Evolutionary conservation across 1,140 invertebrate genomes (phyloP).

Genomic region (Drosophila insularis): DNA sequence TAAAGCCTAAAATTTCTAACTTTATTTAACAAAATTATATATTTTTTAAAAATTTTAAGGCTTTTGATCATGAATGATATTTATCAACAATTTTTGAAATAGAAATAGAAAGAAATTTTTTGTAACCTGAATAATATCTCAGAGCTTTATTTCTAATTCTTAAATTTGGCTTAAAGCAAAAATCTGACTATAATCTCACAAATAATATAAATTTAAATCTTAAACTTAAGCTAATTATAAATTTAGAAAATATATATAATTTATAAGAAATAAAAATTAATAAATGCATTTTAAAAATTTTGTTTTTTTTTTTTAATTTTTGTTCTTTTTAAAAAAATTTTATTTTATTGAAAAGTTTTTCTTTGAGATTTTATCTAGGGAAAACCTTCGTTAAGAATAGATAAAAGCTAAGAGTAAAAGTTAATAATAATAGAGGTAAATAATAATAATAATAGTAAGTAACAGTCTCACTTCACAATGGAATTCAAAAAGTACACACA

Average conservation of each 20-base stretch:
- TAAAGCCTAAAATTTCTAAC: no score
- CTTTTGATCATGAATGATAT: no score
- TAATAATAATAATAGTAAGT: constrained; percentile 30
- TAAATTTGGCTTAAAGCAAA: neutral
- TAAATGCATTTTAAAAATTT: constrained; percentile 7
- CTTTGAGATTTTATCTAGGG: constrained; percentile 19
- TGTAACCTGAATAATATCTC: neutral
- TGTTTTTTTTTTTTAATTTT: neutral
- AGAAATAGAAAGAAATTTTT: no score
- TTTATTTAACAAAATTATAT: no score
- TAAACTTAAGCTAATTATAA: constrained; percentile 24
- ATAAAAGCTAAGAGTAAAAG: constrained; percentile 23
- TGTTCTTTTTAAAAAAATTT: constrained; percentile 2
- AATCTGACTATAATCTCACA: neutral
- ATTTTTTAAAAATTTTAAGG: no score
- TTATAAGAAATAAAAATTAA: constrained; percentile 47
- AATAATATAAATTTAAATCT: neutral
- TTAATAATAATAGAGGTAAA: constrained; percentile 39
- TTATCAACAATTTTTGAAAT: no score
- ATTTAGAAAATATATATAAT: constrained; percentile 29
- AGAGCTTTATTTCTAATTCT: neutral
- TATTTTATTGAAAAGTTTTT: constrained; percentile 22
- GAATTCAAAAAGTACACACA: constrained; percentile 34
- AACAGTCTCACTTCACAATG: constrained; percentile 45
- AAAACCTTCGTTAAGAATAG: neutral